These are phyloP conservation scores for Strix aluco DNA, from an alignment of 2,113 vertebrate genomes.

Conservation along the genomic window DNA sequence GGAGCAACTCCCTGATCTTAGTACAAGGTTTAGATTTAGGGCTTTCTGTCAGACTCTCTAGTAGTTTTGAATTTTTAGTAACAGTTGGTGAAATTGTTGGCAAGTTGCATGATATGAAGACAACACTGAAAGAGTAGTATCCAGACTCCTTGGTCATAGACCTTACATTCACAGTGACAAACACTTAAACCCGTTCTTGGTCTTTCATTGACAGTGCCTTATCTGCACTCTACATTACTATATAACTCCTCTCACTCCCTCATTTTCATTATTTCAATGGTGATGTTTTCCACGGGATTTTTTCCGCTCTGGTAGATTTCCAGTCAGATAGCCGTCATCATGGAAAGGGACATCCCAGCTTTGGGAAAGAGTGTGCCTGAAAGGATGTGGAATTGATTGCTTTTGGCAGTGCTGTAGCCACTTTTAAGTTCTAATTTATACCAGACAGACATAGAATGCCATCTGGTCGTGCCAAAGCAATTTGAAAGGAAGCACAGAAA, in stretches of 20 bases:
- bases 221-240: accelerated
- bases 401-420: slow-evolving; percentile 10
- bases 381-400: background rate
- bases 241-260: background rate
- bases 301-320: background rate
- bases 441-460: slow-evolving; percentile 17
- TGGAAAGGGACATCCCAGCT: background rate
- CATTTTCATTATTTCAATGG: background rate
- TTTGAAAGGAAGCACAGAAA: slow-evolving; percentile 39
- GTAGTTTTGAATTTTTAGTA: background rate
- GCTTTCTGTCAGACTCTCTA: background rate
- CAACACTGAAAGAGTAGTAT: background rate
- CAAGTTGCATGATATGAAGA: accelerated
- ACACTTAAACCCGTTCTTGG: background rate
- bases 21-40: background rate
- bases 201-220: background rate
- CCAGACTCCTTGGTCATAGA: background rate
- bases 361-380: background rate
- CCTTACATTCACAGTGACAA: background rate
- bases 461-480: background rate
- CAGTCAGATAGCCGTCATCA: background rate
- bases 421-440: slow-evolving; percentile 26
- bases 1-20: background rate
- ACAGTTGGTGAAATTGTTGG: background rate
- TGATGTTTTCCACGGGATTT: background rate